A percentile compares a stretch with the other conserved stretches of the same genome.
These are phyloP conservation scores for Megalonaias nervosa DNA, from an alignment of 1,140 invertebrate genomes.

Conservation along the genomic window DNA sequence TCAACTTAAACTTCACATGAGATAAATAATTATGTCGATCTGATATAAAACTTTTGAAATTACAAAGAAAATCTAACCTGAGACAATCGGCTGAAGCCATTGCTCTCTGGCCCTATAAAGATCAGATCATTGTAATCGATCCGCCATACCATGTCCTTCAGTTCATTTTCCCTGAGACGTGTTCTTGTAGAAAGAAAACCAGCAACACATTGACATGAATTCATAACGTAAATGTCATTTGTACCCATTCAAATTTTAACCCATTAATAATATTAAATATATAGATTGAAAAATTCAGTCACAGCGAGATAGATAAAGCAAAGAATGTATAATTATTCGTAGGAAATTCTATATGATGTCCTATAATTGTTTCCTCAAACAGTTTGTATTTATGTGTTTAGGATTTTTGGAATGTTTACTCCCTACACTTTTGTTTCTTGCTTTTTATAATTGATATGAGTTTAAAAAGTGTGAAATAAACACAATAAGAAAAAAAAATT, in stretches of 20 bases:
- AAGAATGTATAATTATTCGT: neutral
- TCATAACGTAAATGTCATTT: too few relatives aligned
- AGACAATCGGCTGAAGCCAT: conserved; percentile 16
- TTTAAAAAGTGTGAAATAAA: too few relatives aligned
- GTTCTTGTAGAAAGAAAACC: conserved; percentile 23
- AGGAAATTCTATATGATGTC: neutral
- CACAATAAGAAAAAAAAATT: too few relatives aligned
- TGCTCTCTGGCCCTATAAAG: conserved; percentile 26
- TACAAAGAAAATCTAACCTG: conserved; percentile 22
- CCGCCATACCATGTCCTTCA: conserved; percentile 42
- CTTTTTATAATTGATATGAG: too few relatives aligned
- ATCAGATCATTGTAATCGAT: conserved; percentile 37
- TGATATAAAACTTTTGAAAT: too few relatives aligned
- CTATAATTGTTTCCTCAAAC: too few relatives aligned
- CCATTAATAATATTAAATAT: neutral
- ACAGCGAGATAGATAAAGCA: neutral
- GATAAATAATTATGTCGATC: neutral
- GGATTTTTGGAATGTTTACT: too few relatives aligned
- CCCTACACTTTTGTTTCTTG: too few relatives aligned
- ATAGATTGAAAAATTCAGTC: neutral
- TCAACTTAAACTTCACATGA: neutral
- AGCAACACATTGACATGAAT: neutral
- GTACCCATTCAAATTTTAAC: too few relatives aligned
- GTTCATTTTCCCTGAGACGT: conserved; percentile 29
- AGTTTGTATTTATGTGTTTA: too few relatives aligned